Conservation (phyloP, 2,888 invertebrate genomes). For the Aphodius sticticus region DNA sequence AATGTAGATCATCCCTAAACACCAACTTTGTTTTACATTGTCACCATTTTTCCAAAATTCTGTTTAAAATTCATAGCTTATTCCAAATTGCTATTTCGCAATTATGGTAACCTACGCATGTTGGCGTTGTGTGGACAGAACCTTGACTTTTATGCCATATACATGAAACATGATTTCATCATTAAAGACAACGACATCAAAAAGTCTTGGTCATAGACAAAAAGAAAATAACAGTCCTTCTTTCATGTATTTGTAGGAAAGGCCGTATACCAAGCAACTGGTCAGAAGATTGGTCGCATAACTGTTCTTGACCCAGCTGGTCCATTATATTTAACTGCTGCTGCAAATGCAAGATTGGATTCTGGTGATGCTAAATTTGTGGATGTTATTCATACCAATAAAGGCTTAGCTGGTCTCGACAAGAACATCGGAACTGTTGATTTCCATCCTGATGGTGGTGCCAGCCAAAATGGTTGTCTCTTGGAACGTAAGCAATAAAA, state of each 20-base stretch:
- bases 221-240: neutral
- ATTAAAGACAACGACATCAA: no score
- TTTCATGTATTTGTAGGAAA: conserved; percentile 32
- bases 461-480: conserved; percentile 70
- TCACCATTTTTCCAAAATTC: no score
- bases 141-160: no score
- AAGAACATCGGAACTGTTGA: conserved; percentile 73
- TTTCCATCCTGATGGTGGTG: conserved; percentile 77
- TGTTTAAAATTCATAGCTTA: no score
- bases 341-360: neutral
- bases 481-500: neutral
- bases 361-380: conserved; percentile 71
- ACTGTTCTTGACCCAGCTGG: conserved; percentile 30
- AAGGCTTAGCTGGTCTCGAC: conserved; percentile 71
- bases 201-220: neutral
- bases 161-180: no score
- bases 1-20: no score
- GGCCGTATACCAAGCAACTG: neutral
- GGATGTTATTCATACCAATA: conserved; percentile 77
- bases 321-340: neutral
- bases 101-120: no score
- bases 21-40: no score
- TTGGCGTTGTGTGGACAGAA: no score
- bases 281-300: conserved; percentile 22
- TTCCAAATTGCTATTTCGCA: no score